phyloP scores from a whole-genome alignment of 1,140 invertebrate genomes.

The Luehdorfia chinensis region DNA sequence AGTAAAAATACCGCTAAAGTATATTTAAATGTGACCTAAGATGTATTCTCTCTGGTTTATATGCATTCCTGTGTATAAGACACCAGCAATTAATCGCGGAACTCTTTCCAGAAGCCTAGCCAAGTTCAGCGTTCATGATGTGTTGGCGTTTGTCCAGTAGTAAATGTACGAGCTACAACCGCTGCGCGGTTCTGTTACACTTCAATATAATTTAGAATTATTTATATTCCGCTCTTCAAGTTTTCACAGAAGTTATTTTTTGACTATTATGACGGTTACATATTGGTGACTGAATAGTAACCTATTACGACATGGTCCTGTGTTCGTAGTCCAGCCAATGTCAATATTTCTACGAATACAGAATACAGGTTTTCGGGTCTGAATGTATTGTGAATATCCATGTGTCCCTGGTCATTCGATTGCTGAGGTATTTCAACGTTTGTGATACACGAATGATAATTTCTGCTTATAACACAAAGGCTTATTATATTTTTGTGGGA shows the following conservation, averaged over 20 bases:
- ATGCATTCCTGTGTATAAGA: neutral
- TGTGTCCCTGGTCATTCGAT: no score
- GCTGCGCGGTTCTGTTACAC: neutral
- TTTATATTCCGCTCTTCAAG: neutral
- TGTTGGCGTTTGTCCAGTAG: neutral
- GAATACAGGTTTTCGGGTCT: no score
- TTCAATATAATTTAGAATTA: slow-evolving; percentile 14
- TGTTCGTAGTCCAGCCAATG: no score
- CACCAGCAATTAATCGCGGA: slow-evolving; percentile 2
- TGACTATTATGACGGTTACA: neutral
- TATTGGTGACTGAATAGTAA: no score
- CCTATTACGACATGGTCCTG: no score
- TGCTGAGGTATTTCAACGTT: no score
- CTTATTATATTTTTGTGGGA: no score
- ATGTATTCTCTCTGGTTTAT: slow-evolving; percentile 5
- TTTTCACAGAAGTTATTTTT: slow-evolving; percentile 2
- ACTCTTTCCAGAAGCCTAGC: slow-evolving; percentile 1
- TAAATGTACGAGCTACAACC: neutral
- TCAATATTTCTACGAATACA: no score
- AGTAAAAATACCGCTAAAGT: no score
- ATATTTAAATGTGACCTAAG: slow-evolving; percentile 1
- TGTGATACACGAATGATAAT: no score
- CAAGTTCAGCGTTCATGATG: neutral
- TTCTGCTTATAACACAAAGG: no score
- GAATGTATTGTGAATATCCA: no score